phyloP scores from a whole-genome alignment of 1,140 invertebrate genomes.

The Drosophila burlai region DNA sequence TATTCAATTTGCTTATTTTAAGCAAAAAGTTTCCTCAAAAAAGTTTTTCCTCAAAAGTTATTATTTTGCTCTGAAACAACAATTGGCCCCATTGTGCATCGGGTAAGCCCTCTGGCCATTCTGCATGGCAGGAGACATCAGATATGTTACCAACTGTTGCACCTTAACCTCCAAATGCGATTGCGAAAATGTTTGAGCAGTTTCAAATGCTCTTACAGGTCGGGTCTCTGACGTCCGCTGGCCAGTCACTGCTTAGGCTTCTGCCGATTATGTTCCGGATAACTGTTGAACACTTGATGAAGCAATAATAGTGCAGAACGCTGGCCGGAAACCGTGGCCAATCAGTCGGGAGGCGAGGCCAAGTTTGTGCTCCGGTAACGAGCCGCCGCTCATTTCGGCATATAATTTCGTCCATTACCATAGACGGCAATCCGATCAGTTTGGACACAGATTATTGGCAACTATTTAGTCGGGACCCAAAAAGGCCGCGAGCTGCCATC shows the following conservation, averaged over 20 bases:
- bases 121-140: slow-evolving; percentile 22
- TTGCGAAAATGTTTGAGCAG: slow-evolving; percentile 79
- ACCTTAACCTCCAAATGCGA: slow-evolving; percentile 78
- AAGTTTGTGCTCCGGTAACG: slow-evolving; percentile 75
- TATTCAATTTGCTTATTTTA: neutral
- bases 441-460: slow-evolving; percentile 82
- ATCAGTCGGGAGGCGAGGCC: slow-evolving; percentile 59
- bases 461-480: slow-evolving; percentile 69
- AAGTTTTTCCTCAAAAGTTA: neutral
- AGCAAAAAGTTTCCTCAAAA: too few species aligned
- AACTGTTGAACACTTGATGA: slow-evolving; percentile 45
- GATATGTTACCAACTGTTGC: slow-evolving; percentile 71
- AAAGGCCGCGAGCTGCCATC: slow-evolving; percentile 64
- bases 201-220: slow-evolving; percentile 69
- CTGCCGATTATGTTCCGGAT: slow-evolving; percentile 17
- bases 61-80: neutral
- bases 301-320: slow-evolving; percentile 77
- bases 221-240: slow-evolving; percentile 17
- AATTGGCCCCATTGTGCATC: neutral
- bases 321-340: slow-evolving; percentile 56
- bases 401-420: slow-evolving; percentile 81
- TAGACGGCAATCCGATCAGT: slow-evolving; percentile 79
- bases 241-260: slow-evolving; percentile 60
- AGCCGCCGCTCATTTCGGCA: slow-evolving; percentile 55
- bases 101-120: slow-evolving; percentile 10